Conservation (phyloP, 2,797 vertebrate genomes). For the Nannoperca obscura region DNA sequence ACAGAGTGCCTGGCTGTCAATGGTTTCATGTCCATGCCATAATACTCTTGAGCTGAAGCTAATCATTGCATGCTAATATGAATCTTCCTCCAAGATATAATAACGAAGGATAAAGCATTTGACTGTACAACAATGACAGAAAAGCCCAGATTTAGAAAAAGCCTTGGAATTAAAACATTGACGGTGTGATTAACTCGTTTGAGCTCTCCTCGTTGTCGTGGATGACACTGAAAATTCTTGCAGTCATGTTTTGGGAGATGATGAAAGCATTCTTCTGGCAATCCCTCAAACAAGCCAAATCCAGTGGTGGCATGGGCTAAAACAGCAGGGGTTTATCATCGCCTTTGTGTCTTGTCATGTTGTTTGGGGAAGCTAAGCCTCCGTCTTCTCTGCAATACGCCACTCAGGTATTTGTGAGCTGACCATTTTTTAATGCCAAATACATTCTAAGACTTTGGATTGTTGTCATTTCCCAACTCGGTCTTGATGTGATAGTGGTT, state of each 20-base stretch:
- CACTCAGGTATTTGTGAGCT: constrained; percentile 77
- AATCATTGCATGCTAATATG: not conserved
- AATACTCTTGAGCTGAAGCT: constrained; percentile 10
- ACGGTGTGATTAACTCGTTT: constrained; percentile 65
- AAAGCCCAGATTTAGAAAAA: constrained; percentile 21
- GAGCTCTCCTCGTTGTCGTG: constrained; percentile 51
- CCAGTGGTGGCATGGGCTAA: constrained; percentile 75
- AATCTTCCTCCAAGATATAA: constrained; percentile 31
- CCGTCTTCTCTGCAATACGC: constrained; percentile 67
- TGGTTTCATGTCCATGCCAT: constrained; percentile 19
- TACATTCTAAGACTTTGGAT: constrained; percentile 65
- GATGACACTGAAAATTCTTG: constrained; percentile 66
- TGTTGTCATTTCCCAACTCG: constrained; percentile 69
- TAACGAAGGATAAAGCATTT: constrained; percentile 26
- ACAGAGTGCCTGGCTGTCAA: constrained; percentile 39
- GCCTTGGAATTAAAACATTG: constrained; percentile 61
- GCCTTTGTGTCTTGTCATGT: constrained; percentile 76
- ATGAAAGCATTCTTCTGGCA: constrained; percentile 88
- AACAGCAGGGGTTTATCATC: constrained; percentile 80
- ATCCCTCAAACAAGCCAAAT: constrained; percentile 79
- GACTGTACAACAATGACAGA: not conserved
- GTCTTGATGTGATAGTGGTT: constrained; percentile 53
- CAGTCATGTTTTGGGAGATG: constrained; percentile 76
- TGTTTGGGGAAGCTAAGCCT: constrained; percentile 79
- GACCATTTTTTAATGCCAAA: constrained; percentile 65